Evolutionary conservation across 2,888 invertebrate species (phyloP), one percentile per base, ranked within the genome.

Genomic region (Mechanitis messenoides): DNA sequence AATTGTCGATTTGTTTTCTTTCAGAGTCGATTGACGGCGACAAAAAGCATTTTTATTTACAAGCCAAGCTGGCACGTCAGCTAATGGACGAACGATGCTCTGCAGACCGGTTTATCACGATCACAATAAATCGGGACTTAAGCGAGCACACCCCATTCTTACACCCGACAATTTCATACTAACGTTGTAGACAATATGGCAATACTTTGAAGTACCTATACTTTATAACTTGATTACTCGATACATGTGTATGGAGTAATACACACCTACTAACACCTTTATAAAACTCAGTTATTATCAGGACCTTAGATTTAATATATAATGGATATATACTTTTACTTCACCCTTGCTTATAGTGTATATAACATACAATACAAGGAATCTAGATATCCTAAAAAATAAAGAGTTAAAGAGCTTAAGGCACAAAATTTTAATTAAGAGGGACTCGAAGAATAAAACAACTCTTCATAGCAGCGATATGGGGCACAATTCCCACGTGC

Each of bases 61-160:
- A 73, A 73, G 72, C 71, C 69, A 71, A 69, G 70, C 71, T 71
- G 67, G 68, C 65, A 71, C 76, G 75, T 75, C 75, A 77, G 77
- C 75, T 80, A 78, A 79, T 78, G 77, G 83, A 85, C 75, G 79
- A 77, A 85, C 78, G 78, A 80, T 74, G 78, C 78, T 79, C 82
- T 74, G 71, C 73, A 72, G 74, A 73, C 72, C 75, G 74, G 86
- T 81, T 85, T 85, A 87, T 86, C 86, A 79, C 78, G 73, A 79
- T 78, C 76, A 76, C 82, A 80, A 87, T 87, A 87, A 87, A 86
- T 87, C 79, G 76, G 72, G 68, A 75, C 72, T 69, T 73, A 74
- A 74, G 73, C 76, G 73, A 68, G 68, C 71, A 74, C 72, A 71
- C 69, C 74, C 74, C 66, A 77, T 79, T 80, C 81, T 80, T 81